Conservation (phyloP, 2,113 vertebrate species). For the Dasyornis broadbenti region DNA sequence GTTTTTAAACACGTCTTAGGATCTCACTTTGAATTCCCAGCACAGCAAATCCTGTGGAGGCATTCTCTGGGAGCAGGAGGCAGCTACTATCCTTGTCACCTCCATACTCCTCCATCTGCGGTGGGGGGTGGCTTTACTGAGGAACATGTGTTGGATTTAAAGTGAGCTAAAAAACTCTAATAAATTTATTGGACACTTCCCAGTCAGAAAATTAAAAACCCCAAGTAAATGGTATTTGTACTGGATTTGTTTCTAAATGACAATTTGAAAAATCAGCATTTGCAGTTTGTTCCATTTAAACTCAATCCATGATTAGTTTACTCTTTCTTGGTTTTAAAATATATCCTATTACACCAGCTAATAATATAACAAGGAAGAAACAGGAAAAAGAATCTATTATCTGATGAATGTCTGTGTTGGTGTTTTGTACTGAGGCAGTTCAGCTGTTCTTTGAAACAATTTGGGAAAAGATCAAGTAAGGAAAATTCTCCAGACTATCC, state of each 20-base stretch:
- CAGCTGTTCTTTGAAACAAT: slow-evolving; percentile 41
- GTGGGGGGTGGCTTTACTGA: not conserved
- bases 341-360: not conserved
- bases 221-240: not conserved
- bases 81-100: not conserved
- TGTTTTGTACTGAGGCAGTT: slow-evolving; percentile 5
- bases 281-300: not conserved
- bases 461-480: slow-evolving; percentile 23
- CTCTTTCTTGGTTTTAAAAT: not conserved
- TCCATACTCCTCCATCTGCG: not conserved
- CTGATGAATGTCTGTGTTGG: not conserved
- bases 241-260: slow-evolving; percentile 2
- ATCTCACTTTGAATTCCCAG: not conserved
- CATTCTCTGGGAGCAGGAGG: not conserved
- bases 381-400: not conserved
- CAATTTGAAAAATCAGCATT: not conserved
- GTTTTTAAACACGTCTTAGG: not conserved
- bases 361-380: not conserved
- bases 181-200: not conserved
- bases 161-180: not conserved
- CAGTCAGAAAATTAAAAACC: not conserved
- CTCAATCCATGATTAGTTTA: not conserved
- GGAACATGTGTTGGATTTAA: not conserved
- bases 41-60: not conserved
- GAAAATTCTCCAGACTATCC: slow-evolving; percentile 20